A percentile compares a stretch with the other conserved stretches of the same genome.
These are phyloP conservation scores for Acanthoscelides obtectus DNA, from an alignment of 2,888 invertebrate genomes.

Conservation along the genomic window DNA sequence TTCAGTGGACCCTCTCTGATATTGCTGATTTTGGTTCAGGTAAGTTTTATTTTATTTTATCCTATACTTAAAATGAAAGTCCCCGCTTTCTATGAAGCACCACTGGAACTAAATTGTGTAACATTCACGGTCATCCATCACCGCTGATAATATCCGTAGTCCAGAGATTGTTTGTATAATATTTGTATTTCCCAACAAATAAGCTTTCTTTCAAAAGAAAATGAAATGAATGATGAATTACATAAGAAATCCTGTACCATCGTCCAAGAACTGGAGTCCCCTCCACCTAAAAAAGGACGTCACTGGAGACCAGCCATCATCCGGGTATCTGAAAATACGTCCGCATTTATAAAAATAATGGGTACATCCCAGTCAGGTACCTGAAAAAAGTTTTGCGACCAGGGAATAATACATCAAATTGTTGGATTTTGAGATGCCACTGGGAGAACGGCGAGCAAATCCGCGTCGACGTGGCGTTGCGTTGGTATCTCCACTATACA, in stretches of 20 bases:
- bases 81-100: too few relatives aligned
- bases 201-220: too few relatives aligned
- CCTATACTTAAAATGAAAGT: too few relatives aligned
- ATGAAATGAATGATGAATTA: background rate
- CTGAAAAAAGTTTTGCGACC: constrained; percentile 11
- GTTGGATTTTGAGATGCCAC: constrained; percentile 9
- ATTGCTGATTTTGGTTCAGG: too few relatives aligned
- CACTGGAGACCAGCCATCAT: constrained; percentile 13
- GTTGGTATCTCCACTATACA: too few relatives aligned
- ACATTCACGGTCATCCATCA: too few relatives aligned
- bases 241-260: background rate
- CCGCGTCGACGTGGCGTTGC: background rate
- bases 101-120: too few relatives aligned
- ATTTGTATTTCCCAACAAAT: too few relatives aligned
- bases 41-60: too few relatives aligned
- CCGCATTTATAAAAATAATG: constrained; percentile 19
- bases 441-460: constrained; percentile 7
- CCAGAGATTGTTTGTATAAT: too few relatives aligned
- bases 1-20: too few relatives aligned
- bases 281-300: background rate
- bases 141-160: too few relatives aligned
- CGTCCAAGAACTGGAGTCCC: background rate
- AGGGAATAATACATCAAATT: constrained; percentile 19
- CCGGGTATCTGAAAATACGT: constrained; percentile 20
- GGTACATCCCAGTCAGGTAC: constrained; percentile 4